A percentile compares a stretch with the other conserved stretches of the same genome.
Evolutionary conservation across 2,113 vertebrate species (phyloP).

Genomic region (Neotragus pygmaeus): DNA sequence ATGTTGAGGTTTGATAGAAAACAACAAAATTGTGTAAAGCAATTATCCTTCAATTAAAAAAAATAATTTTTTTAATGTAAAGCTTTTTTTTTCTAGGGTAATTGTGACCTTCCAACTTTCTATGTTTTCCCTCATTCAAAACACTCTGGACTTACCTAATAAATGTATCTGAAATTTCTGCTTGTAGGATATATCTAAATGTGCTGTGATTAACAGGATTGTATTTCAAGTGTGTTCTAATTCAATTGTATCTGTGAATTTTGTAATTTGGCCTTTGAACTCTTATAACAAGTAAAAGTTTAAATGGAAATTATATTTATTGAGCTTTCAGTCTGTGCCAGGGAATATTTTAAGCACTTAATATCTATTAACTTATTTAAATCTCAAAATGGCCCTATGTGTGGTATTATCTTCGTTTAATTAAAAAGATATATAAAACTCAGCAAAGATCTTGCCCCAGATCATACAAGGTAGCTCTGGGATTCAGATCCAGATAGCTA

Average conservation of each 20-base stretch:
- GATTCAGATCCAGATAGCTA: background rate
- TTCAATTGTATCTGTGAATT: constrained; percentile 14
- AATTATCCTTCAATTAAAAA: background rate
- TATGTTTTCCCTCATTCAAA: background rate
- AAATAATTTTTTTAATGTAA: background rate
- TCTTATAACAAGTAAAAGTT: background rate
- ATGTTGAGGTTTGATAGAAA: background rate
- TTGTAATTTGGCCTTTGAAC: constrained; percentile 17
- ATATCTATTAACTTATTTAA: constrained; percentile 32
- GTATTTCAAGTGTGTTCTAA: background rate
- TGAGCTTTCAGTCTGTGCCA: background rate
- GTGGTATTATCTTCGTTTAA: background rate
- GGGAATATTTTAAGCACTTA: constrained; percentile 22
- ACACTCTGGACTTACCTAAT: background rate
- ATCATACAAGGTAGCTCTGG: background rate
- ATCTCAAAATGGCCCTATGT: background rate
- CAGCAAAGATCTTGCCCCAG: background rate
- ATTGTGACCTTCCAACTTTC: background rate
- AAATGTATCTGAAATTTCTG: background rate
- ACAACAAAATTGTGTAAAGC: background rate
- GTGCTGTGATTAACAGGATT: background rate
- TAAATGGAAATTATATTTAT: background rate
- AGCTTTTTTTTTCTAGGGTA: background rate
- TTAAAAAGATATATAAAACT: background rate
- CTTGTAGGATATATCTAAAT: background rate